These are phyloP conservation scores for Eunapius fragilis DNA, from an alignment of 37 sponge, comb jelly and placozoan genomes.

Conservation along the genomic window DNA sequence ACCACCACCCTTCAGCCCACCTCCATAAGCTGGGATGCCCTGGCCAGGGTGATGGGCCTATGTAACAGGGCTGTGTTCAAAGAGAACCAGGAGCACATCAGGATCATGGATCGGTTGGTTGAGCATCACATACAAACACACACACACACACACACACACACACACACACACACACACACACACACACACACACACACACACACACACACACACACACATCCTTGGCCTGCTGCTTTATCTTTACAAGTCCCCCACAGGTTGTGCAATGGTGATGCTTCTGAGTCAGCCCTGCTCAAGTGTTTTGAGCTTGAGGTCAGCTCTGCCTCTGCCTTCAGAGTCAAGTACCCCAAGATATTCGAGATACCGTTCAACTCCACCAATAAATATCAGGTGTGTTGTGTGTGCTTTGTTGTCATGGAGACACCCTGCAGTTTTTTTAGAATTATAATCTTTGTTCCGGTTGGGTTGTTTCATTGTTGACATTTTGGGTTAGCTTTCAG, in stretches of 20 bases:
- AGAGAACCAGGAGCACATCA: conserved; percentile 58
- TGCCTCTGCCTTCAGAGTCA: conserved; percentile 48
- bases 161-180: too few relatives aligned
- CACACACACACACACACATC: too few relatives aligned
- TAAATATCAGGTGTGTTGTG: conserved; percentile 75
- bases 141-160: too few relatives aligned
- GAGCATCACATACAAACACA: too few relatives aligned
- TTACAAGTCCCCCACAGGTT: conserved; percentile 34
- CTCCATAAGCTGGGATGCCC: conserved; percentile 74
- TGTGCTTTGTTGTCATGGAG: not conserved
- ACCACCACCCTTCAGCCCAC: conserved; percentile 10
- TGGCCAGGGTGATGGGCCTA: conserved; percentile 79
- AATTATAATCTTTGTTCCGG: not conserved
- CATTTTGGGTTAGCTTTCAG: conserved; percentile 65
- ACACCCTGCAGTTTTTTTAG: not conserved
- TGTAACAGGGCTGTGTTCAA: conserved; percentile 91
- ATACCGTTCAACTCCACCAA: conserved; percentile 98
- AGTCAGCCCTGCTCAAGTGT: conserved; percentile 91
- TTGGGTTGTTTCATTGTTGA: not conserved
- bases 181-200: too few relatives aligned
- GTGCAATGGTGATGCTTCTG: conserved; percentile 94
- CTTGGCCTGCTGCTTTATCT: not conserved
- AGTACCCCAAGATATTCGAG: conserved; percentile 87
- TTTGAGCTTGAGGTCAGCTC: conserved; percentile 87
- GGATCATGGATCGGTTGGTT: conserved; percentile 71